Conservation (phyloP, 2,797 vertebrate genomes). For the Eidolon dupreanum region DNA sequence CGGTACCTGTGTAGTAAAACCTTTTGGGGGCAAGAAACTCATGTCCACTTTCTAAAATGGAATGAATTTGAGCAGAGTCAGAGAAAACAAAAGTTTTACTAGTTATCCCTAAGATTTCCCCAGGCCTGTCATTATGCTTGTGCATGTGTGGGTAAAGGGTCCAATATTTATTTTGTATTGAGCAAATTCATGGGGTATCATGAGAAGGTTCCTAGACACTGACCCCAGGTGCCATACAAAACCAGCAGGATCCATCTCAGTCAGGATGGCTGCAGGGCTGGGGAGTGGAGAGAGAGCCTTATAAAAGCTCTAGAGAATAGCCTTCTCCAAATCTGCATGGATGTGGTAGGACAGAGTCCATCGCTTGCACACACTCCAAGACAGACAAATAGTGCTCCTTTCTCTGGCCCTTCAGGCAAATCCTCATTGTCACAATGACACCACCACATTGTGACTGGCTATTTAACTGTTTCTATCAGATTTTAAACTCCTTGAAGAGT, state of each 20-base stretch:
- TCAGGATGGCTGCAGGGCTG: neutral
- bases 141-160: neutral
- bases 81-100: neutral
- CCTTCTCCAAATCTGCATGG: neutral
- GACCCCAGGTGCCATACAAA: neutral
- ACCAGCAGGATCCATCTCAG: neutral
- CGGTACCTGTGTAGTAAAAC: neutral
- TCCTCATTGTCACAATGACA: neutral
- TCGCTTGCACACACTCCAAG: neutral
- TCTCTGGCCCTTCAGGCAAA: neutral
- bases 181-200: neutral
- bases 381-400: neutral
- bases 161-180: neutral
- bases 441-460: neutral
- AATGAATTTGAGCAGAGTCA: neutral
- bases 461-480: neutral
- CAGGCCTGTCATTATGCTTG: neutral
- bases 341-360: neutral
- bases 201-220: neutral
- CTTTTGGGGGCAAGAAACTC: neutral
- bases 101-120: neutral
- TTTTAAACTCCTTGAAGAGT: conserved; percentile 11
- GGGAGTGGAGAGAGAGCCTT: neutral
- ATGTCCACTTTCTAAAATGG: neutral
- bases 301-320: neutral